Base-by-base conservation (phyloP, 1,140 invertebrate genomes). In the Dermatophagoides farinae region DNA sequence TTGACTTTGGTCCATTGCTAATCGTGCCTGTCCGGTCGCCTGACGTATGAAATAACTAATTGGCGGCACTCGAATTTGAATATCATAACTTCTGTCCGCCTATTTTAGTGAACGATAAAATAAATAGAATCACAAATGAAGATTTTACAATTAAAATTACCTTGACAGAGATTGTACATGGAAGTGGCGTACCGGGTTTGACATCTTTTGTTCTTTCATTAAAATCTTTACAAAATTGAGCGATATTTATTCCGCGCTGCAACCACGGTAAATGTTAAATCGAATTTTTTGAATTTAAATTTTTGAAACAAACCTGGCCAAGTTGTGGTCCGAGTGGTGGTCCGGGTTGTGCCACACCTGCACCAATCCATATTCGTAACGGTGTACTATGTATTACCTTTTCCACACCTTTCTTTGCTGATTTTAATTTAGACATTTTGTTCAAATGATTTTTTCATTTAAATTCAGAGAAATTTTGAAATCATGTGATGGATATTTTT, bases 181-280 rank as follows among this genome's bases (percentile, higher is more conserved):
- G 90, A 52, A 97, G 66, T 11, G 91, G 91, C 63, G 93, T 82
- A 20, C 93, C 95, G 71, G 84, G 81, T 71, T 90, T 97, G 23
- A 92, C 84, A 66, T 95, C 78, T 60, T 83, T 84, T 1, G 95
- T 99, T 70, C 77, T 82, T 67, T 88, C 83, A 75, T 99, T 99
- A 67, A 98, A 99, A 66, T 98, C 95, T 76, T 98, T 97, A 69
- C 89, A 92, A 75, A 99, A 98, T 52, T 82, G 80, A 51, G 85
- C 82, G 67, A 99, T 95, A 70, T 98, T 97, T 38, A 98, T 82
- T 47, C 89, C 88, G 69, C 89, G 80, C 87, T 96, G 69, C 18
- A 71, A 16, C 6, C n/a, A 49, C 6, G 4, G 14, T 6, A 16
- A 50, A 54, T 6, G 38, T n/a, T 16, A 38, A 59, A 61, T 62